Base-by-base conservation (phyloP, 2,888 invertebrate species). In the Sminthurides aquaticus region DNA sequence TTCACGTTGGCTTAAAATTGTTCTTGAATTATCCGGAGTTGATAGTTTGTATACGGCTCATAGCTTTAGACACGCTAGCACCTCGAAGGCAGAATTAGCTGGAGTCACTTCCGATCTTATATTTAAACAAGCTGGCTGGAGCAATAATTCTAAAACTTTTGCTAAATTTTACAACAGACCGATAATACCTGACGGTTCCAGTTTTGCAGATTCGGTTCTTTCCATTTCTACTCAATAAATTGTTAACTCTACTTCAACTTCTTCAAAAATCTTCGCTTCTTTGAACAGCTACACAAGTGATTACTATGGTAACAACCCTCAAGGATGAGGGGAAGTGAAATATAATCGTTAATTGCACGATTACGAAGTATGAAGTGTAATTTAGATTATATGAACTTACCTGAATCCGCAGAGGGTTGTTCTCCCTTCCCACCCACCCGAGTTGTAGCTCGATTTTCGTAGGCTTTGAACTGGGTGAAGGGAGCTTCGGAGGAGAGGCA, bases 51-150 rank as follows among this genome's bases (percentile, higher is more conserved):
- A 29, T 28, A 34, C 43, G n/a, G 58, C 48, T 59, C 66, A 66
- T 22, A 59, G 59, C 49, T 66, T 59, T 49, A 1, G 66, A n/a
- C 66, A 66, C 55, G 54, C 62, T 1, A 2, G 55, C 8, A 59
- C 58, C 24, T 66, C 66, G 1, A 64, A 64, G 26, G 64, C 52
- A 1, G 20, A n/a, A 22, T 8, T n/a, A 3, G 18, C 26, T n/a
- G 64, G 64, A 1, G 57, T 49, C 20, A 52, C 25, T 52, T 26
- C 59, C 48, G 58, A 64, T 64, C 29, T 27, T 2, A 64, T 64
- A 3, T 3, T 52, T 2, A 18, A 28, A 8, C 26, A 52, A 22
- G 59, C 48, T 3, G 63, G 63, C 25, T 63, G 57, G 63, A 48
- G 57, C 15, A 1, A 34, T 3, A 63, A 57, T 15, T 63, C 64